Conservation (phyloP, 2,888 invertebrate species). For the Epinotia brunnichana region DNA sequence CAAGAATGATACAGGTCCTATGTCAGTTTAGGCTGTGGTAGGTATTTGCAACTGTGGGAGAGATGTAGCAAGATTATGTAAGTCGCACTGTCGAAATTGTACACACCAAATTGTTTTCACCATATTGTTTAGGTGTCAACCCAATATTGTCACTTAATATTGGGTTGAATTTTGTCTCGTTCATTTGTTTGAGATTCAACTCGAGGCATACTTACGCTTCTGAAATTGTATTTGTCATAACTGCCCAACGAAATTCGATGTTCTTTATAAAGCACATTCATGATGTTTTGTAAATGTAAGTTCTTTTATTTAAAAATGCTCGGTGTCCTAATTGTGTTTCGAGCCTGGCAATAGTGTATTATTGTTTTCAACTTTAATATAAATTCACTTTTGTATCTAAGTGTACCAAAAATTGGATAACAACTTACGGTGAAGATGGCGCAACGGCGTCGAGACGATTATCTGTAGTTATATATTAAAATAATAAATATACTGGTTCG, state of each 20-base stretch:
- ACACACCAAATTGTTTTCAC: slow-evolving; percentile 2
- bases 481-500: slow-evolving; percentile 70
- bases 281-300: slow-evolving; percentile 1
- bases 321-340: slow-evolving; percentile 53
- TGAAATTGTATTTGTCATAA: background rate
- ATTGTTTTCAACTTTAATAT: slow-evolving; percentile 49
- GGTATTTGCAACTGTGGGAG: slow-evolving; percentile 10
- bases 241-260: slow-evolving; percentile 21
- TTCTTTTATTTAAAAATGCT: slow-evolving; percentile 44
- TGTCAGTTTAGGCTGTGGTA: slow-evolving; percentile 14
- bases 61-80: background rate
- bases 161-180: background rate
- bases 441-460: slow-evolving; percentile 66
- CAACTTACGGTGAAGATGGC: slow-evolving; percentile 49
- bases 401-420: slow-evolving; percentile 74
- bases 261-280: slow-evolving; percentile 39
- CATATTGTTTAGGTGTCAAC: background rate
- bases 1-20: slow-evolving; percentile 20
- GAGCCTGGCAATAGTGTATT: slow-evolving; percentile 50
- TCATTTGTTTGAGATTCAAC: background rate
- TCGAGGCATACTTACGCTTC: background rate
- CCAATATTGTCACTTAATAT: too few species aligned
- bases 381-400: slow-evolving; percentile 55
- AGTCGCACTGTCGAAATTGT: background rate
- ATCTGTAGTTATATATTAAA: slow-evolving; percentile 80